A percentile compares a stretch with the other conserved stretches of the same genome.
These are phyloP conservation scores for Scylla paramamosain DNA, from an alignment of 1,140 invertebrate genomes.

Conservation along the genomic window DNA sequence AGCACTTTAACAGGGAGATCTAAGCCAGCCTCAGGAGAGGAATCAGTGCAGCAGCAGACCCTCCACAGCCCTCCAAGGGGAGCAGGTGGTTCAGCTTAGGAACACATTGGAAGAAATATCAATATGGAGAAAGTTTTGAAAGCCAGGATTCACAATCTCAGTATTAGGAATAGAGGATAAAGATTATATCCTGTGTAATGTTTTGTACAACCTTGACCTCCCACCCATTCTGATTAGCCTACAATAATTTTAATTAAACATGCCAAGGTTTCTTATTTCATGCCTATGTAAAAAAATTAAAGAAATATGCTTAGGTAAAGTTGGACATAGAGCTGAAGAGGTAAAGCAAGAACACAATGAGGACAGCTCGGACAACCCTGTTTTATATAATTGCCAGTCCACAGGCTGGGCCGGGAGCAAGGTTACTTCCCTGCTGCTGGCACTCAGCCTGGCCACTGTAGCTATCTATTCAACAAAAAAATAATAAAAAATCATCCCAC, in stretches of 20 bases:
- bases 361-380: conserved; percentile 63
- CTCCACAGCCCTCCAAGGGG: neutral
- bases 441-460: neutral
- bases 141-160: neutral
- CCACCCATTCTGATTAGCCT: neutral
- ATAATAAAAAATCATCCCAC: neutral
- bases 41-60: neutral
- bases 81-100: neutral
- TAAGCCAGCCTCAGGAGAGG: conserved; percentile 60
- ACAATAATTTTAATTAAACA: conserved; percentile 10
- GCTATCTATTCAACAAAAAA: too few relatives aligned
- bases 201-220: neutral
- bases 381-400: neutral
- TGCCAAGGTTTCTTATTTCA: conserved; percentile 35
- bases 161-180: neutral
- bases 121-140: neutral
- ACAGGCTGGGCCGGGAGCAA: neutral
- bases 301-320: conserved; percentile 37
- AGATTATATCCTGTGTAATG: neutral
- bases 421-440: neutral
- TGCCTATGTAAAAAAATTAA: conserved; percentile 44
- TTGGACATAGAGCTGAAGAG: conserved; percentile 25
- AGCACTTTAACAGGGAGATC: conserved; percentile 60
- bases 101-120: conserved; percentile 23
- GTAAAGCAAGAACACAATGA: conserved; percentile 52